Base-by-base conservation (phyloP, 2,888 invertebrate genomes). In the Aricia artaxerxes region DNA sequence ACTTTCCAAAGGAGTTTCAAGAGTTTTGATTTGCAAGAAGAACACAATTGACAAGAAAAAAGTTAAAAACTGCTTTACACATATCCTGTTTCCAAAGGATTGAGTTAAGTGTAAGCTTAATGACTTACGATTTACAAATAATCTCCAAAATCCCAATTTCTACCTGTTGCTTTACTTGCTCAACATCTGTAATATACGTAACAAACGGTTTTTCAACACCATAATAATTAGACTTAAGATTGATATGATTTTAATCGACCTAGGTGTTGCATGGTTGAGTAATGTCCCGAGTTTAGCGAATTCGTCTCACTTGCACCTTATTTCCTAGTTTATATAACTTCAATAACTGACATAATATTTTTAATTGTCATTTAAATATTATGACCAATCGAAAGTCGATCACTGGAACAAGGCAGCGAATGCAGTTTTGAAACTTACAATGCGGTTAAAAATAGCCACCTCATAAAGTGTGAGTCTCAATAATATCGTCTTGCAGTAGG, bases 301-400 rank as follows among this genome's bases (percentile, higher is more conserved):
- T 73, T 73, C 73, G 73, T 44, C 11, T 73, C 44, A 73, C 44
- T 73, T 73, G 69, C 35, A n/a, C n/a, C 44, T 44, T 73, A 73
- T 73, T 73, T 73, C 73, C 73, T 73, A 73, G n/a, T 44, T 73
- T 73, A 73, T 44, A 73, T 73, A 73, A 73, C 73, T 73, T 44
- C 73, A n/a, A 40, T n/a, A 44, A 40, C 40, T 24, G 24, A 9
- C 9, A 73, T 73, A 13, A 11, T 35, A 13, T 38, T 64, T 11
- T 73, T 73, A 44, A 44, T 44, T 38, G 16, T n/a, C n/a, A 44
- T 73, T 73, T 73, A 44, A 73, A 44, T 44, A 73, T 73, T 44
- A 73, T 73, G 2, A n/a, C 9, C 72, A 38, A 11, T 73, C 73
- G 40, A 40, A 73, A 73, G 40, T 73, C 44, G 44, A 24, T 24